A percentile compares a stretch with the other conserved stretches of the same genome.
Conservation (phyloP, 30 jellyfish, hydroid and myxozoan genomes). For the Turritopsis dohrnii region DNA sequence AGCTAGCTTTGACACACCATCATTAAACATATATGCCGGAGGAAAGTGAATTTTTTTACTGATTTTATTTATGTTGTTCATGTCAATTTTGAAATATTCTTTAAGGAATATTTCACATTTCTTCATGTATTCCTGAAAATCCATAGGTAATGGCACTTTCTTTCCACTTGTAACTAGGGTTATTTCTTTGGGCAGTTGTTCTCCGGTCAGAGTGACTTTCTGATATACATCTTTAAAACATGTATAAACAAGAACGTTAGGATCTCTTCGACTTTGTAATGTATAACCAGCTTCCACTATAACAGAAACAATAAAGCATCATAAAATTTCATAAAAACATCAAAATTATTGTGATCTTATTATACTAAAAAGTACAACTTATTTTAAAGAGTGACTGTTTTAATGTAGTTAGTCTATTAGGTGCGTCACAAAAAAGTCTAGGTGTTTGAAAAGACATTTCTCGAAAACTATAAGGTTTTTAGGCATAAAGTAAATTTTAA, state of each 20-base stretch:
- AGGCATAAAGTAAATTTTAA: too few relatives aligned
- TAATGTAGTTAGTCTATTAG: too few relatives aligned
- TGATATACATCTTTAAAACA: background rate
- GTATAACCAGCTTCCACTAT: background rate
- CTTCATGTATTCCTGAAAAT: background rate
- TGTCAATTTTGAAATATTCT: background rate
- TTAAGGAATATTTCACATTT: background rate
- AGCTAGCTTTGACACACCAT: background rate
- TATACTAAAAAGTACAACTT: too few relatives aligned
- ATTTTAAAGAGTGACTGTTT: too few relatives aligned
- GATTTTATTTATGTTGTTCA: too few relatives aligned
- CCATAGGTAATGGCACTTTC: background rate
- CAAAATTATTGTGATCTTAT: too few relatives aligned
- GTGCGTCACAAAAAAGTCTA: too few relatives aligned
- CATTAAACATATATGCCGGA: background rate
- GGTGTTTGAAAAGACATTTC: too few relatives aligned
- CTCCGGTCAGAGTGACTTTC: background rate
- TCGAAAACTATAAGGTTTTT: too few relatives aligned
- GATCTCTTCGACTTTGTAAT: background rate
- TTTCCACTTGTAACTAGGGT: background rate
- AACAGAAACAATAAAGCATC: too few relatives aligned
- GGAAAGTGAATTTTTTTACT: background rate
- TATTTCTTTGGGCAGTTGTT: background rate
- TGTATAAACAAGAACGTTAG: background rate
- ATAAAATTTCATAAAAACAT: too few relatives aligned